A percentile compares a stretch with the other conserved stretches of the same genome.
Evolutionary conservation across 53 echinoderm and acorn worm genomes (phyloP).

Genomic region (Patiria pectinifera): DNA sequence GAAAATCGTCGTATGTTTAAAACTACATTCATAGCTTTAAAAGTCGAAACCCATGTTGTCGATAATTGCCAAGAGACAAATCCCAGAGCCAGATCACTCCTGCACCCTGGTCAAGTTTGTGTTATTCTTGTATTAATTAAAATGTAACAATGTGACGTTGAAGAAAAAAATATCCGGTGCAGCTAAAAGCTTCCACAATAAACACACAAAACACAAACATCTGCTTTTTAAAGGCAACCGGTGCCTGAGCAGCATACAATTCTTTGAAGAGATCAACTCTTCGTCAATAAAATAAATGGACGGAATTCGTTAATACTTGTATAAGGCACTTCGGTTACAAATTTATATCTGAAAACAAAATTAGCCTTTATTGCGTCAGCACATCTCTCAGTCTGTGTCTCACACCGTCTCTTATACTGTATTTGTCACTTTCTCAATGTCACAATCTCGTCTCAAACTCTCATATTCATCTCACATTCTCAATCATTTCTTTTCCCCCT

Average conservation of each 20-base stretch:
- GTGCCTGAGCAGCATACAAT: neutral
- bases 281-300: constrained; percentile 21
- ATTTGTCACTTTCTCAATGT: neutral
- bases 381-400: neutral
- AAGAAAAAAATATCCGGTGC: too few species aligned
- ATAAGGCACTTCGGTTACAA: neutral
- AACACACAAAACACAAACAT: neutral
- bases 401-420: neutral
- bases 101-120: too few species aligned
- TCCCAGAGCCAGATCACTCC: too few species aligned
- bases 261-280: constrained; percentile 44
- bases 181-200: too few species aligned
- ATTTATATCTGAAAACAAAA: neutral
- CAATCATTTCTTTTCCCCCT: neutral
- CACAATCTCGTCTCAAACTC: too few species aligned
- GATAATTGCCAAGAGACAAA: too few species aligned
- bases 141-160: too few species aligned
- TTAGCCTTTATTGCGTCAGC: neutral
- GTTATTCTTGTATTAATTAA: too few species aligned
- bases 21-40: too few species aligned
- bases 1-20: neutral
- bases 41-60: too few species aligned
- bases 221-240: neutral
- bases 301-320: constrained; percentile 20
- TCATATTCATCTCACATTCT: neutral